Conservation (phyloP, 1,140 invertebrate species). For the Triops longicaudatus region DNA sequence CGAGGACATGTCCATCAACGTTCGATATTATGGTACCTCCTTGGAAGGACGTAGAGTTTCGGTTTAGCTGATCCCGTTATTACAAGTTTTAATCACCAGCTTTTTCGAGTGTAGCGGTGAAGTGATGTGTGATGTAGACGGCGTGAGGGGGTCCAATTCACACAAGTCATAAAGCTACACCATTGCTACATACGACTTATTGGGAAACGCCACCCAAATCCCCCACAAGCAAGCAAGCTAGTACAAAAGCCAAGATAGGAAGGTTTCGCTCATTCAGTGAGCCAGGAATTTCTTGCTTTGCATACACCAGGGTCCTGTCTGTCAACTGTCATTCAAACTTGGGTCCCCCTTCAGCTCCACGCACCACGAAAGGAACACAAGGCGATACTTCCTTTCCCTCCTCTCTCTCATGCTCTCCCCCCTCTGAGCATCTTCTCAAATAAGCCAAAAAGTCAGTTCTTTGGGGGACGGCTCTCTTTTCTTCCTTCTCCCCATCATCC, state of each 20-base stretch:
- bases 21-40: constrained; percentile 2
- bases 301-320: constrained; percentile 10
- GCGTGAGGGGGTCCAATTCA: not conserved
- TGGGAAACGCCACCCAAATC: not conserved
- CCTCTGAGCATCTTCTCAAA: constrained; percentile 6
- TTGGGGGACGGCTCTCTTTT: not conserved
- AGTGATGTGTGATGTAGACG: constrained; percentile 4
- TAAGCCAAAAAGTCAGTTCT: constrained; percentile 8
- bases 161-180: not conserved
- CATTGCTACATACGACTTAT: not conserved
- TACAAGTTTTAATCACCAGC: constrained; percentile 12
- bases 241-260: not conserved
- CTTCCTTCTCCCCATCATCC: constrained; percentile 9
- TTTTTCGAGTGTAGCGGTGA: not conserved
- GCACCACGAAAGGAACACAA: constrained; percentile 14
- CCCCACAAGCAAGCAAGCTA: not conserved
- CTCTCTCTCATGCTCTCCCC: not conserved
- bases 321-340: constrained; percentile 3
- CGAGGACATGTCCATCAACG: not conserved
- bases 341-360: not conserved
- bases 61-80: constrained; percentile 10
- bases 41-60: not conserved
- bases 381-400: not conserved
- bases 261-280: constrained; percentile 7
- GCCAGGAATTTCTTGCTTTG: constrained; percentile 12